These are phyloP conservation scores for Subacronicta megacephala DNA, from an alignment of 2,888 invertebrate species.

Conservation along the genomic window DNA sequence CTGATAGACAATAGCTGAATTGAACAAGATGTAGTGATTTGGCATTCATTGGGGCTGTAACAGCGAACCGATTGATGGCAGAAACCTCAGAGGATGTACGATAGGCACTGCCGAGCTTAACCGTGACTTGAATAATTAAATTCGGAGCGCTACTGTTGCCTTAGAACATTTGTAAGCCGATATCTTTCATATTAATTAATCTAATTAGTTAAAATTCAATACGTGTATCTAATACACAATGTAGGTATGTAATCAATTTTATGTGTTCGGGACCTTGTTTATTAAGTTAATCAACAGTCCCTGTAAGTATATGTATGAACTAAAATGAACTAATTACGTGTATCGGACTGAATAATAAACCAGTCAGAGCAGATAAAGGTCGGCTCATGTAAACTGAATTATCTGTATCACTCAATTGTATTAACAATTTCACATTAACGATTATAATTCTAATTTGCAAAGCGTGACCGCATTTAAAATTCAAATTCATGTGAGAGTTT, in stretches of 20 bases:
- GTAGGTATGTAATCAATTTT: slow-evolving; percentile 62
- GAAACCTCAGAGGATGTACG: slow-evolving; percentile 43
- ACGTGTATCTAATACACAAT: slow-evolving; percentile 62
- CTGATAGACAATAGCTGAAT: slow-evolving; percentile 73
- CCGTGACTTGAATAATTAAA: slow-evolving; percentile 78
- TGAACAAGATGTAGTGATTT: slow-evolving; percentile 71
- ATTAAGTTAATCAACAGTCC: slow-evolving; percentile 36
- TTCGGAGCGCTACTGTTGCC: slow-evolving; percentile 61
- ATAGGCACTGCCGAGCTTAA: slow-evolving; percentile 59
- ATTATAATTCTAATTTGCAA: too few species aligned
- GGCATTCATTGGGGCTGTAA: slow-evolving; percentile 66
- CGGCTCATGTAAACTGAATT: slow-evolving; percentile 26
- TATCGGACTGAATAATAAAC: slow-evolving; percentile 38
- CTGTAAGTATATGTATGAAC: slow-evolving; percentile 26
- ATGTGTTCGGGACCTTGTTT: slow-evolving; percentile 49
- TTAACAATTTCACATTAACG: slow-evolving; percentile 1
- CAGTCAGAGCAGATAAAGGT: slow-evolving; percentile 23
- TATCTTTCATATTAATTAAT: slow-evolving; percentile 72
- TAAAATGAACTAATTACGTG: slow-evolving; percentile 40
- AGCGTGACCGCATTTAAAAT: slow-evolving; percentile 11
- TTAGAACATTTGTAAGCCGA: slow-evolving; percentile 67
- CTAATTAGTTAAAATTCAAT: slow-evolving; percentile 75
- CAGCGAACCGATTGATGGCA: slow-evolving; percentile 47
- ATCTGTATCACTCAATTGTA: slow-evolving; percentile 15
- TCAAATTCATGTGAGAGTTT: slow-evolving; percentile 3